Conservation (phyloP, 1,140 invertebrate species). For the Anastrepha ludens region DNA sequence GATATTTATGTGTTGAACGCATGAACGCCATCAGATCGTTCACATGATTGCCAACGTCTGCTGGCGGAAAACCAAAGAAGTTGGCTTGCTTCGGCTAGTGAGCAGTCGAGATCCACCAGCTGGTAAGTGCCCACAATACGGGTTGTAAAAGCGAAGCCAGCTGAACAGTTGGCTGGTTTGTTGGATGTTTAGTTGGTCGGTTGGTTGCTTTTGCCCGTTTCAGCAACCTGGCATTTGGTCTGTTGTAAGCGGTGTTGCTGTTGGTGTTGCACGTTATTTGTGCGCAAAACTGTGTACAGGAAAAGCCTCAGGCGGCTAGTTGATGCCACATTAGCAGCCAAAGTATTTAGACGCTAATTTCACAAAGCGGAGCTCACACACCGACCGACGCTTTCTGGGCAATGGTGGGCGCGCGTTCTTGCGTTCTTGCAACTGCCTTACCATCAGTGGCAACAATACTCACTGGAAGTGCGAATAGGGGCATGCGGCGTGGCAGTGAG, state of each 20-base stretch:
- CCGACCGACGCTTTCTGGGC: neutral
- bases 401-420: neutral
- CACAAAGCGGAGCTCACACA: constrained; percentile 19
- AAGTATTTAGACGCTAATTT: constrained; percentile 41
- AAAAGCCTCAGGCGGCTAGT: constrained; percentile 6
- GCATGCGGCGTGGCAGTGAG: neutral
- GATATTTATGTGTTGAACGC: neutral
- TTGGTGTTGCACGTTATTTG: constrained; percentile 2
- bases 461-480: neutral
- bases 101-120: neutral
- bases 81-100: neutral
- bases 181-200: neutral
- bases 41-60: no score
- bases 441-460: no score
- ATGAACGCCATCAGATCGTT: no score
- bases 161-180: no score
- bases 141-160: neutral
- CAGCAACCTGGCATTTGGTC: no score
- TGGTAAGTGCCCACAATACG: neutral
- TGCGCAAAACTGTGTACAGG: constrained; percentile 17
- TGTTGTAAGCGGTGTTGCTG: neutral
- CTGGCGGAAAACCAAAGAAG: neutral
- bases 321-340: constrained; percentile 32
- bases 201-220: neutral
- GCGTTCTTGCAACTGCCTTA: neutral